phyloP scores from a whole-genome alignment of 2,888 invertebrate species.

The Xanthorhoe spadicearia region DNA sequence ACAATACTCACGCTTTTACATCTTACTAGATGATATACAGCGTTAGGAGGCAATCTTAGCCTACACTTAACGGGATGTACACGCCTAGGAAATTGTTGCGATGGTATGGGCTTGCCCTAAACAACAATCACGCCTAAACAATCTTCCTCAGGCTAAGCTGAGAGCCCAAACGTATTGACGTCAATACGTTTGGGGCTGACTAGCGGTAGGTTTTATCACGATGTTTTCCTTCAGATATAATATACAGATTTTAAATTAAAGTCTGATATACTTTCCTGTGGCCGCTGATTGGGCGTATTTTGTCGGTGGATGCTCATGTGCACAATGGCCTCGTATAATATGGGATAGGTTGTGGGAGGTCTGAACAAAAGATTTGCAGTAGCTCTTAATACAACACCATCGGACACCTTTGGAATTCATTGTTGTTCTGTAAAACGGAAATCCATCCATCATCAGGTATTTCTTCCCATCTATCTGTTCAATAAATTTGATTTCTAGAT shows the following conservation, averaged over 20 bases:
- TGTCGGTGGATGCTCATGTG: conserved; percentile 33
- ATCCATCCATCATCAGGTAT: conserved; percentile 51
- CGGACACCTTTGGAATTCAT: conserved; percentile 39
- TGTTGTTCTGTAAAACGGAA: conserved; percentile 54
- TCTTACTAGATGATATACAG: no score
- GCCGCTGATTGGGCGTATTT: conserved; percentile 12
- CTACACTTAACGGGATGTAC: no score
- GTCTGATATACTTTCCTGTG: conserved; percentile 29
- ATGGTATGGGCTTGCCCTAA: no score
- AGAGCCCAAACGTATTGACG: no score
- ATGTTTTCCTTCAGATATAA: no score
- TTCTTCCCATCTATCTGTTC: conserved; percentile 50
- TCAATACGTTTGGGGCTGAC: no score
- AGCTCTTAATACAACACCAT: conserved; percentile 54
- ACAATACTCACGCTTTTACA: no score
- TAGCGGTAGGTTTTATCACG: no score
- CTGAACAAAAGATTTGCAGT: conserved; percentile 53
- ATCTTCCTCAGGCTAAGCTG: no score
- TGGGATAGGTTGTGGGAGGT: conserved; percentile 38
- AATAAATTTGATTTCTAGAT: conserved; percentile 43
- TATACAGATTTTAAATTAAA: neutral
- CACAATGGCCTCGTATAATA: conserved; percentile 22
- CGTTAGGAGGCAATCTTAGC: no score
- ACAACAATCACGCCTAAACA: no score
- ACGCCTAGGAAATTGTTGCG: no score